Evolutionary conservation across 2,113 vertebrate species (phyloP), one percentile per base, ranked within the genome.

Genomic region (Rhizomys pruinosus): DNA sequence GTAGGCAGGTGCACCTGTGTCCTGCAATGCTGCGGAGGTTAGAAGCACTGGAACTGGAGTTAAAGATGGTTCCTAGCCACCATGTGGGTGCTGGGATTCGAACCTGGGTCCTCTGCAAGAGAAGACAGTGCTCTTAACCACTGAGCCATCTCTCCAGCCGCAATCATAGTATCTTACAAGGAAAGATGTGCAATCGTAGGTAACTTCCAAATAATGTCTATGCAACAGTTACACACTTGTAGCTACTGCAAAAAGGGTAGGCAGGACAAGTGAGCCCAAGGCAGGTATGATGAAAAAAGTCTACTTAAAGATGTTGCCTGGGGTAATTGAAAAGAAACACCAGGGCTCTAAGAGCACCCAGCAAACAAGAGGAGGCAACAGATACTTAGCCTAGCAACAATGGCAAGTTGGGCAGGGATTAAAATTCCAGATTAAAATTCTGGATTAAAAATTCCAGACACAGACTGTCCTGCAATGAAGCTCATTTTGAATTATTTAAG

Each of bases 181-280:
- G 66, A 94, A 95, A 92, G 73, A 88, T 63, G 78, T 93, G 44
- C 71, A 85, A 66, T 81, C 23, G 57, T 59, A 84, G 34, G 61
- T 84, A 63, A 37, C 11, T 76, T 84, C 44, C 57, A 66, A 73
- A 32, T 89, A 77, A 89, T 72, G 80, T 95, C 47, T 27, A 32
- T 59, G 89, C 47, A 92, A 79, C 20, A 90, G 76, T 27, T 94
- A 12, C 72, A 37, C 8, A 74, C 86, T 90, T 94, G 25, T 23
- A 84, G 61, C 20, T 72, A 81, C 37, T 89, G 17, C 39, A 90
- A 88, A 79, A 95, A 91, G 5, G 15, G 8, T 68, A 69, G 52
- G 13, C 52, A 92, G 84, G 59, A 66, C 42, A 94, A 57, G 80
- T 89, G 82, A 82, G 22, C 9, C 5, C 13, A 29, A 87, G 72